Base-by-base conservation (phyloP, 64 coral and sea anemone species). In the Montipora efflorescens region DNA sequence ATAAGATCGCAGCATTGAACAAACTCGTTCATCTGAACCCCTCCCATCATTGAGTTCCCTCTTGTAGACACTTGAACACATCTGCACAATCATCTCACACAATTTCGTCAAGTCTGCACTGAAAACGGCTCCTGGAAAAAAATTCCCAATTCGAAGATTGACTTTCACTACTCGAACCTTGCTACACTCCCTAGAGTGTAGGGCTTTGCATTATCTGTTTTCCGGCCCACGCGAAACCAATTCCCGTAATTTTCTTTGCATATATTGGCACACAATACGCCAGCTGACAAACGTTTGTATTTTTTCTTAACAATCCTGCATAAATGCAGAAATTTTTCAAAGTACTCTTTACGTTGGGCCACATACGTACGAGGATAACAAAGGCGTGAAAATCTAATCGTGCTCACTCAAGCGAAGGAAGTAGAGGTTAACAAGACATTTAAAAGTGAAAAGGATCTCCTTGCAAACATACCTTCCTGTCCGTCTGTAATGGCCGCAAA, bases 51-150 rank as follows among this genome's bases (percentile, higher is more conserved):
- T 70, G 3, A 86, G 18, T 7, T 68, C 48, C 47, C 19, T 70
- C 47, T 66, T 71, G 82, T 86, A 86, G 16, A 86, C 9, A 19
- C 28, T 13, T 18, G 82, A 68, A 20, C 82, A 86, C 45, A 70
- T 86, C 49, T 86, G 16, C 18, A 86, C 43, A 11, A 70, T 67
- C 82, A 86, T 70, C 9, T 86, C 19, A 10, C 82, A 86, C 36
- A 44, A 48, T 18, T 86, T 44, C 62, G 16, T 47, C 7, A 48
- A 62, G 19, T 71, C 82, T 19, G 62, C 5, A 1, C 44, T n/a
- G 10, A 64, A 71, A 86, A 69, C n/a, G 15, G 23, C 36, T 7
- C 18, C 36, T 67, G 15, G 4, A 21, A 73, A 44, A 76, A 36
- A 36, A 36, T 36, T 36, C 36, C 36, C 36, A 36, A 36, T 36